phyloP scores from a whole-genome alignment of 2,888 invertebrate species.

The Diarsia mendica region DNA sequence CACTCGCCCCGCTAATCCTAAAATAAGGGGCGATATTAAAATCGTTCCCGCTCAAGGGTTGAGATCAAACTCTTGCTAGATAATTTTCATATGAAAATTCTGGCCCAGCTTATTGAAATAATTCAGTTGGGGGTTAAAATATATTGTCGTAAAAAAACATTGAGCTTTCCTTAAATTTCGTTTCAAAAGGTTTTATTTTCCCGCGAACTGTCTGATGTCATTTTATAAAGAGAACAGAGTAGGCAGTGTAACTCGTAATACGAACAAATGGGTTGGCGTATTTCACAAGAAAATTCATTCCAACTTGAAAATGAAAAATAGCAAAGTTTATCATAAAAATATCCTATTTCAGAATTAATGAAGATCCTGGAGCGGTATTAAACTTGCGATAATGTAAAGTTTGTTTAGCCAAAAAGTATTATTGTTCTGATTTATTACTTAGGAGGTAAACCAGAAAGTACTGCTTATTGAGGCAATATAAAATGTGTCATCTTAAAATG shows the following conservation, averaged over 20 bases:
- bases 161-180: not conserved
- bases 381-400: not conserved
- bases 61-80: conserved; percentile 27
- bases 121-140: conserved; percentile 19
- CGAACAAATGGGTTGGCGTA: conserved; percentile 10
- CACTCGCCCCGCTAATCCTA: conserved; percentile 56
- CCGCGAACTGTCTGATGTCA: not conserved
- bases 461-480: not conserved
- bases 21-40: conserved; percentile 69
- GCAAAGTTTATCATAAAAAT: conserved; percentile 1
- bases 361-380: not conserved
- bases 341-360: conserved; percentile 15
- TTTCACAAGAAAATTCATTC: conserved; percentile 21
- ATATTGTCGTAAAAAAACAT: conserved; percentile 18
- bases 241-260: not conserved
- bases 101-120: conserved; percentile 35
- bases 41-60: conserved; percentile 19
- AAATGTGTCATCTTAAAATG: not conserved
- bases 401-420: not conserved
- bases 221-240: not conserved
- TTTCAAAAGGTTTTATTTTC: conserved; percentile 13
- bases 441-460: not conserved
- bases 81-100: conserved; percentile 53
- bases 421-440: conserved; percentile 5
- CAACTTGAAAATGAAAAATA: conserved; percentile 23